These are phyloP conservation scores for Sialis fuliginosa DNA, from an alignment of 2,888 invertebrate genomes.

Conservation along the genomic window DNA sequence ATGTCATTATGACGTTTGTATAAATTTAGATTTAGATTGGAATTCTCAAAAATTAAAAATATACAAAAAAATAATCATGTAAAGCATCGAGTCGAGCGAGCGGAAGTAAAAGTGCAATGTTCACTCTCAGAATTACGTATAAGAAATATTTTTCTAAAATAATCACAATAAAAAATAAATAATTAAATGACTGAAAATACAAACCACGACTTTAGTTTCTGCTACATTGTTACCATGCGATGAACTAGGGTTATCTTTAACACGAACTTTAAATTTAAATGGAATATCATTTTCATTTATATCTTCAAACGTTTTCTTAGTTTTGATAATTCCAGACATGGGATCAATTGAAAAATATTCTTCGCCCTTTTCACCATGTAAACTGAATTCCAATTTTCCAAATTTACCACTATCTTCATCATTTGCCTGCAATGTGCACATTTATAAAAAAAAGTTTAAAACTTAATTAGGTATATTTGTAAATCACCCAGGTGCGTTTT, in stretches of 20 bases:
- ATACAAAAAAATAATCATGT: no score
- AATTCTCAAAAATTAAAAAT: no score
- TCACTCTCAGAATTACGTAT: no score
- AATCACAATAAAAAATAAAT: no score
- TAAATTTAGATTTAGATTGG: no score
- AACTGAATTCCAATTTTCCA: slow-evolving; percentile 56
- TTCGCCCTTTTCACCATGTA: slow-evolving; percentile 21
- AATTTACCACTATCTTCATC: slow-evolving; percentile 74
- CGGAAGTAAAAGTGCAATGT: no score
- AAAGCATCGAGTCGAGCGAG: no score
- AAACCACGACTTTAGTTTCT: slow-evolving; percentile 45
- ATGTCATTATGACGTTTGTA: no score
- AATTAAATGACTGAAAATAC: no score
- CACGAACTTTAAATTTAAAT: slow-evolving; percentile 54
- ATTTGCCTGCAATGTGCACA: slow-evolving; percentile 37
- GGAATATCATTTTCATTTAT: slow-evolving; percentile 45
- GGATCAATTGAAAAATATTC: slow-evolving; percentile 57
- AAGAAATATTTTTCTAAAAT: no score
- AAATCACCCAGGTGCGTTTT: no score
- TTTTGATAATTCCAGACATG: slow-evolving; percentile 58
- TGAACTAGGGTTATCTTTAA: slow-evolving; percentile 53
- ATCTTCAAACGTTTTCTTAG: slow-evolving; percentile 52
- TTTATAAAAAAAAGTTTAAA: not conserved
- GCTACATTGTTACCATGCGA: slow-evolving; percentile 42
- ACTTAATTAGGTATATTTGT: no score